Base-by-base conservation (phyloP, 2,113 vertebrate genomes). In the Solea solea region DNA sequence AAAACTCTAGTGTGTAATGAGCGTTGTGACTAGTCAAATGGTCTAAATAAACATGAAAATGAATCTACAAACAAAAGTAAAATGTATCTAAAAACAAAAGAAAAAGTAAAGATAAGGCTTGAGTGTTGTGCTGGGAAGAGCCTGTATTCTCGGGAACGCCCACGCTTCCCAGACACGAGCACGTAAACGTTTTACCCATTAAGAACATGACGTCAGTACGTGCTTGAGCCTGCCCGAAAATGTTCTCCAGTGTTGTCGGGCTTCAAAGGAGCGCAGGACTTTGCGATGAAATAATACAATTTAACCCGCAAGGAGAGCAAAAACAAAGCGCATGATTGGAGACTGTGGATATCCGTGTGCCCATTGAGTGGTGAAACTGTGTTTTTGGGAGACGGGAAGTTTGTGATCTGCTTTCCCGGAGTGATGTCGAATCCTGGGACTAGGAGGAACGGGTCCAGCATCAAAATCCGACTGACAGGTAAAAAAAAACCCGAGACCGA, bases 391-490 rank as follows among this genome's bases (percentile, higher is more conserved):
- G 72, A 82, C 51, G 89, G 86, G 88, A 92, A 93, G 90, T 93
- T 93, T 84, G 83, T 57, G 93, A 84, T 90, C 87, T 83, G 81
- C 86, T 94, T 75, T 85, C 84, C 81, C 88, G 93, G 92, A 94
- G 96, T 94, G 93, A 97, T 98, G 97, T 98, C 96, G 96, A 97
- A 97, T 91, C 95, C 96, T 86, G 96, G 95, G 89, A 96, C 95
- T 85, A 95, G 96, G 74, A 95, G 97, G 91, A 96, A 95, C 93
- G 97, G 96, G 76, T 97, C 97, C 90, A 98, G 97, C 94, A 97
- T 97, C 93, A 98, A 97, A 94, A 96, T 98, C 93, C 95, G 96
- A 85, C 95, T 98, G 95, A 97, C 96, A 97, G 97, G 97, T 98
- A 87, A 83, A 72, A 74, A 78, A 86, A 80, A 70, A 21, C 73